Percentiles rank a stretch among this genome's conserved stretches.
phyloP scores from a whole-genome alignment of 2,113 vertebrate species.

The Thunnus maccoyii region DNA sequence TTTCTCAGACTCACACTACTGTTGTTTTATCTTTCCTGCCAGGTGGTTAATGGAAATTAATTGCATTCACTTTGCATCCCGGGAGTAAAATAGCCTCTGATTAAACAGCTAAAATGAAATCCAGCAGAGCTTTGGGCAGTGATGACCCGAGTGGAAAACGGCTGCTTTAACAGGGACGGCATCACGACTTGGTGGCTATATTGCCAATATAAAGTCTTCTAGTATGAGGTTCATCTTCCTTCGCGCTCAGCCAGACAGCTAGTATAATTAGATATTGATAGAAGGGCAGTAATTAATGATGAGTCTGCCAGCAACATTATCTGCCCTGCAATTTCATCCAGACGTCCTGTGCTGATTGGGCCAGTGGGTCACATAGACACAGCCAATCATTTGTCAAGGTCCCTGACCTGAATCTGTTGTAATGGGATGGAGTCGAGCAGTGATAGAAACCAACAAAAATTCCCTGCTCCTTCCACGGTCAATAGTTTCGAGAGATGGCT shows the following conservation, averaged over 20 bases:
- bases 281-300: slow-evolving; percentile 82
- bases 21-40: slow-evolving; percentile 62
- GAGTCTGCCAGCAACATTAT: slow-evolving; percentile 74
- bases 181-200: slow-evolving; percentile 50
- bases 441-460: slow-evolving; percentile 56
- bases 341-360: slow-evolving; percentile 63
- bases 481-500: slow-evolving; percentile 43
- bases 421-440: slow-evolving; percentile 57
- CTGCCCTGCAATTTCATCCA: slow-evolving; percentile 66
- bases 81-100: slow-evolving; percentile 64
- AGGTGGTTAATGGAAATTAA: slow-evolving; percentile 76
- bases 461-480: neutral
- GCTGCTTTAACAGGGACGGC: slow-evolving; percentile 37
- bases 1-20: slow-evolving; percentile 8
- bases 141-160: slow-evolving; percentile 54
- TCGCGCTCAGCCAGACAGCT: slow-evolving; percentile 72
- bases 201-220: slow-evolving; percentile 68
- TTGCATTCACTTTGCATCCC: slow-evolving; percentile 59
- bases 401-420: slow-evolving; percentile 74
- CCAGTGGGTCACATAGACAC: slow-evolving; percentile 58
- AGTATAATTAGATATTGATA: slow-evolving; percentile 87
- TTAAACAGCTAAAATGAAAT: slow-evolving; percentile 70
- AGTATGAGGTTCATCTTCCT: slow-evolving; percentile 72
- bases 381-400: slow-evolving; percentile 74
- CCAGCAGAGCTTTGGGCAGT: slow-evolving; percentile 31